Evolutionary conservation across 2,888 invertebrate genomes (phyloP).

Genomic region (Epinotia bilunana): DNA sequence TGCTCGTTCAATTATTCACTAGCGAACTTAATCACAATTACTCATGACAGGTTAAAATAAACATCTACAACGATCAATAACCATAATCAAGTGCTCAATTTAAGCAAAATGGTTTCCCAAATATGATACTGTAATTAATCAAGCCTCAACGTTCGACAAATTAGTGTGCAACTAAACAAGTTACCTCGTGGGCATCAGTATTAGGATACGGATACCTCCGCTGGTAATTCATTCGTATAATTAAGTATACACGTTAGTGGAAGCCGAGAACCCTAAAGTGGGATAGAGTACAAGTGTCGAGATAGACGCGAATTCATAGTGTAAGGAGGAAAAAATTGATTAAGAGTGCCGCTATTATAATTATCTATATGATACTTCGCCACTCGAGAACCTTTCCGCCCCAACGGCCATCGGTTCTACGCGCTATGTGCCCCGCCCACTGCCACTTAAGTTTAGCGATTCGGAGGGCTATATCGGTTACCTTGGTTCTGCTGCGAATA

Average conservation of each 20-base stretch:
- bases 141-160: slow-evolving; percentile 37
- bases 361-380: too few relatives aligned
- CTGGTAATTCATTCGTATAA: slow-evolving; percentile 55
- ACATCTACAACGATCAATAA: slow-evolving; percentile 2
- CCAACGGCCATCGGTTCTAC: too few relatives aligned
- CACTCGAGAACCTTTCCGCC: too few relatives aligned
- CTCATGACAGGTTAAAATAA: not conserved
- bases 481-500: too few relatives aligned
- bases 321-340: not conserved
- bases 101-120: slow-evolving; percentile 26
- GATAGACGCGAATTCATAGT: not conserved
- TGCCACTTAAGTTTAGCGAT: too few relatives aligned
- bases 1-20: too few relatives aligned
- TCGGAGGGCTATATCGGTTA: too few relatives aligned
- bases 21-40: too few relatives aligned
- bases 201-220: slow-evolving; percentile 27
- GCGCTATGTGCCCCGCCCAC: too few relatives aligned
- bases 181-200: slow-evolving; percentile 28
- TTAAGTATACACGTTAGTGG: slow-evolving; percentile 49
- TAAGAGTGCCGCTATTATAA: not conserved
- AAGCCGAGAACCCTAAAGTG: slow-evolving; percentile 25
- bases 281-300: slow-evolving; percentile 17
- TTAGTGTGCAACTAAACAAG: slow-evolving; percentile 35
- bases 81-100: slow-evolving; percentile 23
- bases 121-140: slow-evolving; percentile 41